Conservation (phyloP, 2,797 vertebrate genomes). For the Squalus acanthias region DNA sequence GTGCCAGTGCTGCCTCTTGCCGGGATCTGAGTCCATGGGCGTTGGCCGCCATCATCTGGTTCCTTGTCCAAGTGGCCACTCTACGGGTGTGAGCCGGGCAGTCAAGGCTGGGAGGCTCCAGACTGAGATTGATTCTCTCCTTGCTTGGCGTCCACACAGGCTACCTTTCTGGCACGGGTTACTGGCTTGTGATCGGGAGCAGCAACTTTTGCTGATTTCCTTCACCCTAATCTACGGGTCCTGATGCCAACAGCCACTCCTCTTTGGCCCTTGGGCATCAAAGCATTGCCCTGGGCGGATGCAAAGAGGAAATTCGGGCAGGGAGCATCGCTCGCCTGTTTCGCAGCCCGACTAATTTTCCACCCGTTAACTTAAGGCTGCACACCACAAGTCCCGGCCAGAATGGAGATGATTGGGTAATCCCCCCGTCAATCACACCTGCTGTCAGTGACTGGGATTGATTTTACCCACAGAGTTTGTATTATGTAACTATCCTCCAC, state of each 20-base stretch:
- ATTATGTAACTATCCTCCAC: neutral
- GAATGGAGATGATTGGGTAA: neutral
- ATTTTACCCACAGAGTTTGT: neutral
- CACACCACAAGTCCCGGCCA: neutral
- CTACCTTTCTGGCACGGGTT: neutral
- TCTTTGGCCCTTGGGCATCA: neutral
- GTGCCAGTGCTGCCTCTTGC: neutral
- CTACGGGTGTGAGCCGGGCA: neutral
- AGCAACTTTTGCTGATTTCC: neutral
- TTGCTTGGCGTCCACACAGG: neutral
- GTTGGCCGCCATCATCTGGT: neutral
- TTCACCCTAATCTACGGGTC: neutral
- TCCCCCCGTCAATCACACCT: no score
- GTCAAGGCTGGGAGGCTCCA: neutral
- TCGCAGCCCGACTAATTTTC: neutral
- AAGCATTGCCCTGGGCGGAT: neutral
- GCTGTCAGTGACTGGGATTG: neutral
- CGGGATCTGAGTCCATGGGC: neutral
- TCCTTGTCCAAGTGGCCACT: neutral
- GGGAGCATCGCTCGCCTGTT: neutral
- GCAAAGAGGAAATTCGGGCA: neutral
- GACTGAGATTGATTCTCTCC: neutral
- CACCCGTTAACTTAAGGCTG: neutral
- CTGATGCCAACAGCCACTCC: neutral
- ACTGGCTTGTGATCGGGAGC: neutral